Evolutionary conservation across 1,140 invertebrate species (phyloP).

Genomic region (Nymphalis io): DNA sequence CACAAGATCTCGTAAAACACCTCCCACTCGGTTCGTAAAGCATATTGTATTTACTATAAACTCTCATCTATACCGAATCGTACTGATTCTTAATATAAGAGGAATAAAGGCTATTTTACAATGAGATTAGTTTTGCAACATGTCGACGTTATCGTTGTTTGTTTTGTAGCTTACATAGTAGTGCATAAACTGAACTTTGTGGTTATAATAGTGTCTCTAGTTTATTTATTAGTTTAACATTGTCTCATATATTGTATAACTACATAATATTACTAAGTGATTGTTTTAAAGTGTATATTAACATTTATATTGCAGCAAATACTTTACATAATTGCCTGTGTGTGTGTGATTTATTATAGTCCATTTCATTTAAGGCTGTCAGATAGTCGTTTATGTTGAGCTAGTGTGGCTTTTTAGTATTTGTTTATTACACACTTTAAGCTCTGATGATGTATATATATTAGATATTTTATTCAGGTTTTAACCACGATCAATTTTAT

Average conservation of each 20-base stretch:
- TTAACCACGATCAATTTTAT: too few relatives aligned
- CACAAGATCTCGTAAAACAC: slow-evolving; percentile 11
- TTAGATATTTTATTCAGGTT: too few relatives aligned
- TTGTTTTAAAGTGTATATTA: background rate
- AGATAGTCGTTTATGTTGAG: too few relatives aligned
- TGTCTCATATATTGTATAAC: slow-evolving; percentile 2
- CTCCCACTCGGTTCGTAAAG: slow-evolving; percentile 17
- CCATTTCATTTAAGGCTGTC: too few relatives aligned
- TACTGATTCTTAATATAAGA: background rate
- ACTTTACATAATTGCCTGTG: too few relatives aligned
- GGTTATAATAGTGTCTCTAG: slow-evolving; percentile 1
- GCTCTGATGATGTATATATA: too few relatives aligned
- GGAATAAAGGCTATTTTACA: background rate
- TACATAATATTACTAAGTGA: slow-evolving; percentile 2
- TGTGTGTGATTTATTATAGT: too few relatives aligned
- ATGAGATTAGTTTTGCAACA: background rate
- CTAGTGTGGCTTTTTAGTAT: too few relatives aligned
- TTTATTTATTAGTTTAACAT: slow-evolving; percentile 7
- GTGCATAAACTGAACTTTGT: slow-evolving; percentile 7
- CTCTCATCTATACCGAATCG: background rate
- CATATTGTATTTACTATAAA: slow-evolving; percentile 9
- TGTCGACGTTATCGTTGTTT: background rate
- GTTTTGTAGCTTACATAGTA: slow-evolving; percentile 8
- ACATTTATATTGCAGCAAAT: background rate
- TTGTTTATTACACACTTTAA: too few relatives aligned